phyloP scores from a whole-genome alignment of 2,113 vertebrate species.

The Stigmatopora nigra region DNA sequence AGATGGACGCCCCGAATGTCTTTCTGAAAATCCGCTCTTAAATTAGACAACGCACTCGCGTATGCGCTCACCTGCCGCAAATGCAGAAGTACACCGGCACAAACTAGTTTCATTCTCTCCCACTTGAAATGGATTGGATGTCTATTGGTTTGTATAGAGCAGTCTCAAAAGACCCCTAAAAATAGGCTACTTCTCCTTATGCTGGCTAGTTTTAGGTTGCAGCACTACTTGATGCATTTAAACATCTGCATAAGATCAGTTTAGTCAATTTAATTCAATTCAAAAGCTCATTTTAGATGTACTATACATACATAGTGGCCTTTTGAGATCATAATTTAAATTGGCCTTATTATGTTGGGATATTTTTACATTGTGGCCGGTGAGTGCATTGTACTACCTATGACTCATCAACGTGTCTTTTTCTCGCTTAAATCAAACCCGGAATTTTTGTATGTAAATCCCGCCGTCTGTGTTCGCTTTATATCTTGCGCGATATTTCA shows the following conservation, averaged over 20 bases:
- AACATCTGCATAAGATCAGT: too few species aligned
- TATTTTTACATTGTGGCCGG: background rate
- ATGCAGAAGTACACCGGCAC: background rate
- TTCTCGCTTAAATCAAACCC: constrained; percentile 24
- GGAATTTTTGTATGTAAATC: constrained; percentile 42
- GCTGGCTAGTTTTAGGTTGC: too few species aligned
- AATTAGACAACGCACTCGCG: background rate
- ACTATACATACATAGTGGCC: background rate
- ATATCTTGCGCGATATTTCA: constrained; percentile 26
- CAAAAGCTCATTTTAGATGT: background rate
- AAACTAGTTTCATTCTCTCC: background rate
- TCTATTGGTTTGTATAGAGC: too few species aligned
- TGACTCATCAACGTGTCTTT: constrained; percentile 25
- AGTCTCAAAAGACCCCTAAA: too few species aligned
- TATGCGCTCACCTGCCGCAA: constrained; percentile 1
- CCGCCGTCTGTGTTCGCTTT: constrained; percentile 52
- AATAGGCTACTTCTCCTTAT: too few species aligned
- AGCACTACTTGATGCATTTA: too few species aligned
- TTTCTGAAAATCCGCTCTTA: background rate
- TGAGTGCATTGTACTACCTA: background rate
- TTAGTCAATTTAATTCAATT: background rate
- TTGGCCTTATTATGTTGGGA: too few species aligned
- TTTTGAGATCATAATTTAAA: too few species aligned
- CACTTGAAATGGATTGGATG: too few species aligned
- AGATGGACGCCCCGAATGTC: constrained; percentile 32